Base-by-base conservation (phyloP, 2,888 invertebrate species). In the Mythimna vitellina region DNA sequence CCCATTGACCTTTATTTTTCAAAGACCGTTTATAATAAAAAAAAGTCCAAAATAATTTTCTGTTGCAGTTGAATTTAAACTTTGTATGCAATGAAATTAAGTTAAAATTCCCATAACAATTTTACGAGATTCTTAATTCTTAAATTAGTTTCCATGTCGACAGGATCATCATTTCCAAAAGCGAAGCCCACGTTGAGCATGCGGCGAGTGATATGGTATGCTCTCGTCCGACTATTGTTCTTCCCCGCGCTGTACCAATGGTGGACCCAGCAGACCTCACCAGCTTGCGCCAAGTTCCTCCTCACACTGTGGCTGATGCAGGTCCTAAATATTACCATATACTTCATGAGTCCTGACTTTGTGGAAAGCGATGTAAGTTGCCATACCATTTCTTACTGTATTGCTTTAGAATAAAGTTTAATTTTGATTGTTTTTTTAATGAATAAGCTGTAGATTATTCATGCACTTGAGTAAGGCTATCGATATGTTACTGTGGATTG, bases 91-190 rank as follows among this genome's bases (percentile, higher is more conserved):
- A 32, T 20, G 29, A 29, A 20, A 32, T n/a, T 57, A 32, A 57
- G 32, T 10, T 57, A 1, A 6, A 20, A 20, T 57, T 35, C 58
- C 14, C 22, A 22, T 7, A 35, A 58, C n/a, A 10, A 58, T 35
- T n/a, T 3, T 58, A 10, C 20, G 6, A 7, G 0, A 8, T 14
- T 38, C 58, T 38, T 0, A 22, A 38, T 38, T 38, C 12, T 12
- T n/a, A 20, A 4, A 35, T 20, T 10, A 1, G 10, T 80, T 14
- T 80, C 1, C 65, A 5, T n/a, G 38, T 73, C n/a, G 29, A 32
- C 88, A 99, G 99, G 99, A 62, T 99, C 99, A 56, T 98, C 99
- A 75, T 99, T 99, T 94, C 98, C 99, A 20, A 99, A 99, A 96
- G 98, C 99, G 22, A 99, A 99, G 93, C 99, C 99, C 3, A 99